Evolutionary conservation across 2,888 invertebrate species (phyloP), one percentile per base, ranked within the genome.

Genomic region (Drosophila mayaguana): DNA sequence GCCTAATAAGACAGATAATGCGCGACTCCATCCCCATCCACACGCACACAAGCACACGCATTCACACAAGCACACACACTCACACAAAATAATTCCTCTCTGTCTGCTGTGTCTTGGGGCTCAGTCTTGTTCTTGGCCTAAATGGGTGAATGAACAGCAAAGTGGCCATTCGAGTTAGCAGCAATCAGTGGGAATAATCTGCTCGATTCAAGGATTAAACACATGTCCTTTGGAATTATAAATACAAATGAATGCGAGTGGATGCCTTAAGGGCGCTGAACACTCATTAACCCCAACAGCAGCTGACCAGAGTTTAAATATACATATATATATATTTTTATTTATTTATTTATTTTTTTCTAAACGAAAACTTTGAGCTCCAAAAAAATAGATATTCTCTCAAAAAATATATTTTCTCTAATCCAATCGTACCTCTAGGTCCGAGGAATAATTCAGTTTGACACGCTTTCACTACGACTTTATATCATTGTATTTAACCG

Each of bases 1-100:
- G 43, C 51, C 54, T 42, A 57, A 69, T 63, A 65, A 51, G 48
- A 43, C 62, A 50, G 51, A 60, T 69, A 74, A 69, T 56, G 56
- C 69, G 60, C 48, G 40, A 61, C 38, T 61, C 32, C 45, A 36
- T n/a, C 42, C 12, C 28, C 28, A 12, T 8, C n/a, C 7, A 14
- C 25, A 12, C 54, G 28, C n/a, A 38, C n/a, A 38, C 22, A 11
- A 5, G n/a, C 28, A 28, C 25, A 48, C 28, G n/a, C 46, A 28
- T 6, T 4, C 32, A 11, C 28, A 5, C 16, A 11, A 28, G 28
- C 8, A 36, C 5, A 5, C 36, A 36, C 36, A 14, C 14, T 14
- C 12, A 36, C 36, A 36, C 9, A 1, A 32, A 43, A 38, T 14
- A 11, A 32, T 20, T 18, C 14, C 54, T 5, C 28, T 18, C 18